phyloP scores from a whole-genome alignment of 37 sponge, comb jelly and placozoan genomes.

The Eunapius fragilis region DNA sequence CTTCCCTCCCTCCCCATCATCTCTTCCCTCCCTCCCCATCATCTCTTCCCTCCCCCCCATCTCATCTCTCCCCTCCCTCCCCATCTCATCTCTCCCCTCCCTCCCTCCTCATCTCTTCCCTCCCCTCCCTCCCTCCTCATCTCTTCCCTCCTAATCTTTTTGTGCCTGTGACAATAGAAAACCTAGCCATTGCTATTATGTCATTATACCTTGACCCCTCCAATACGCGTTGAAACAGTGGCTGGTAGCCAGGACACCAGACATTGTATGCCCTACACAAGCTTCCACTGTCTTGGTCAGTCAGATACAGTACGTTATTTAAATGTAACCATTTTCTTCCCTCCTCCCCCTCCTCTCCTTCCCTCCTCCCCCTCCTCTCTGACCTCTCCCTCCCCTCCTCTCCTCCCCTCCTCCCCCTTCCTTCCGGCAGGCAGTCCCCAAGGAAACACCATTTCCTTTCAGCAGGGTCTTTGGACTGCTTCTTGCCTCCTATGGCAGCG shows the following conservation, averaged over 20 bases:
- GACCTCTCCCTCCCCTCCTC: neutral
- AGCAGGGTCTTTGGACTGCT: slow-evolving; percentile 18
- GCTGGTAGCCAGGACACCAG: slow-evolving; percentile 45
- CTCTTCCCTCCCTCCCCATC: neutral
- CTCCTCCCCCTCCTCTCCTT: neutral
- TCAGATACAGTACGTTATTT: neutral
- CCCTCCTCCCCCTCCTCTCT: slow-evolving; percentile 1
- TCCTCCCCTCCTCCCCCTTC: neutral
- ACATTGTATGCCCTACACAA: neutral
- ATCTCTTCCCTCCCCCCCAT: neutral
- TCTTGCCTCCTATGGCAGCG: slow-evolving; percentile 13
- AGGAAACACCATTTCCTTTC: slow-evolving; percentile 35
- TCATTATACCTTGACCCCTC: neutral
- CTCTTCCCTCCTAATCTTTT: neutral
- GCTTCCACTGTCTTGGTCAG: neutral
- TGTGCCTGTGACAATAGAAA: too few relatives aligned
- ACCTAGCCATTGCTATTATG: neutral
- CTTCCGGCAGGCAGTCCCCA: neutral
- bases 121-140: neutral
- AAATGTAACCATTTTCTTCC: neutral
- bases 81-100: neutral
- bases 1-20: neutral
- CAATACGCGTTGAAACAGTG: slow-evolving; percentile 56
- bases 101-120: neutral
- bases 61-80: neutral